Percentiles rank a stretch among this genome's conserved stretches.
phyloP scores from a whole-genome alignment of 2,797 vertebrate genomes.

The Vireo griseus region DNA sequence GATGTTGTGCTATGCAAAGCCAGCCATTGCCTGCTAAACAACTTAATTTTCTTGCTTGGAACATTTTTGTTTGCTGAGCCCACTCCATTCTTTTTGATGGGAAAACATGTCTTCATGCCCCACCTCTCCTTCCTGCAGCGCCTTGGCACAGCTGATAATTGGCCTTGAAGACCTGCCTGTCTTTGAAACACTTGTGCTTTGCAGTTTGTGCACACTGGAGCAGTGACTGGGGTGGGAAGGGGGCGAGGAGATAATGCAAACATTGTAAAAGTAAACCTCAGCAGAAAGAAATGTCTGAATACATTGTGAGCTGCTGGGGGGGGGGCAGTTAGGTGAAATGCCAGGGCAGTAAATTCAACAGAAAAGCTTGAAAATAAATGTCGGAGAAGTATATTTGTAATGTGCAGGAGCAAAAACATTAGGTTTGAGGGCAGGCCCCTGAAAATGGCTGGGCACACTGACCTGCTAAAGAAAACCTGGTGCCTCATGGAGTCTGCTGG shows the following conservation, averaged over 20 bases:
- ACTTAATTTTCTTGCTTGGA: neutral
- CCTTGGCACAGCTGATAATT: constrained; percentile 24
- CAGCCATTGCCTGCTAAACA: neutral
- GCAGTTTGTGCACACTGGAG: neutral
- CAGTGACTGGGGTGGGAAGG: neutral
- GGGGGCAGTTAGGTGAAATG: neutral
- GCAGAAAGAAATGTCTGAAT: neutral
- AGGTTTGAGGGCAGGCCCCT: neutral
- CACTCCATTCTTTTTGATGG: neutral
- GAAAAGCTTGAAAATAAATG: neutral
- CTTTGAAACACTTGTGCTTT: neutral
- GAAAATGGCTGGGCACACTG: neutral
- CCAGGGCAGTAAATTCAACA: neutral
- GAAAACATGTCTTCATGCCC: neutral
- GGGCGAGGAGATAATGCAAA: neutral
- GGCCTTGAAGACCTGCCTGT: constrained; percentile 2
- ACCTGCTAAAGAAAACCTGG: neutral
- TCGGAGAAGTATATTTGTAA: neutral
- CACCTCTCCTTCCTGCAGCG: neutral
- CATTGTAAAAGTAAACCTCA: neutral
- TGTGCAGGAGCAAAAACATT: neutral
- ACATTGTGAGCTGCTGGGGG: neutral
- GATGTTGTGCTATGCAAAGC: neutral
- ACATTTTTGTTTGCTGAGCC: neutral
- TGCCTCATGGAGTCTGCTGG: neutral